Percentiles rank a stretch among this genome's conserved stretches.
phyloP scores from a whole-genome alignment of 2,888 invertebrate genomes.

The Palloptera scutellata region DNA sequence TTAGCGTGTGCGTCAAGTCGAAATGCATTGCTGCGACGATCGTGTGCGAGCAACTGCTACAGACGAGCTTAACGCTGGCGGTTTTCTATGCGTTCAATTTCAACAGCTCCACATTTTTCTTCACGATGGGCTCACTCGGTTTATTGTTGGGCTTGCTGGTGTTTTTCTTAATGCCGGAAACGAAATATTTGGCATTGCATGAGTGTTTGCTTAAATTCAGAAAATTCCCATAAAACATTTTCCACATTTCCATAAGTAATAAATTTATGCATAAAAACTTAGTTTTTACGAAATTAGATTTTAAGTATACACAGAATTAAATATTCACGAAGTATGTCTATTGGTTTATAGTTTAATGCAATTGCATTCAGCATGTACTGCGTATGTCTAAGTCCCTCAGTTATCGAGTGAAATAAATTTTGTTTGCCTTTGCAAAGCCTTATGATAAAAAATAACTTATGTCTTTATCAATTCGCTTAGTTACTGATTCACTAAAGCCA shows the following conservation, averaged over 20 bases:
- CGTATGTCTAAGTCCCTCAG: no score
- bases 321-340: not conserved
- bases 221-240: slow-evolving; percentile 16
- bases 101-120: slow-evolving; percentile 49
- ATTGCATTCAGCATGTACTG: not conserved
- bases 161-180: slow-evolving; percentile 57
- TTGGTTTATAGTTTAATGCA: not conserved
- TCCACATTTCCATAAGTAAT: not conserved
- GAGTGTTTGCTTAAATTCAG: slow-evolving; percentile 56
- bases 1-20: slow-evolving; percentile 51
- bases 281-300: no score
- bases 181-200: slow-evolving; percentile 50
- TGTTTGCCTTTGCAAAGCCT: no score
- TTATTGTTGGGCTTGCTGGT: slow-evolving; percentile 49
- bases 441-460: no score
- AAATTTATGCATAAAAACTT: not conserved
- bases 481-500: no score
- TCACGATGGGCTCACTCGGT: slow-evolving; percentile 51
- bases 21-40: slow-evolving; percentile 51
- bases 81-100: slow-evolving; percentile 43
- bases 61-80: slow-evolving; percentile 47
- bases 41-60: slow-evolving; percentile 51
- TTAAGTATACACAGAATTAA: not conserved
- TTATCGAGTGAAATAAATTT: no score
- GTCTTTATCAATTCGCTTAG: no score